Conservation (phyloP, 1,140 invertebrate species). For the Eriosoma lanigerum region DNA sequence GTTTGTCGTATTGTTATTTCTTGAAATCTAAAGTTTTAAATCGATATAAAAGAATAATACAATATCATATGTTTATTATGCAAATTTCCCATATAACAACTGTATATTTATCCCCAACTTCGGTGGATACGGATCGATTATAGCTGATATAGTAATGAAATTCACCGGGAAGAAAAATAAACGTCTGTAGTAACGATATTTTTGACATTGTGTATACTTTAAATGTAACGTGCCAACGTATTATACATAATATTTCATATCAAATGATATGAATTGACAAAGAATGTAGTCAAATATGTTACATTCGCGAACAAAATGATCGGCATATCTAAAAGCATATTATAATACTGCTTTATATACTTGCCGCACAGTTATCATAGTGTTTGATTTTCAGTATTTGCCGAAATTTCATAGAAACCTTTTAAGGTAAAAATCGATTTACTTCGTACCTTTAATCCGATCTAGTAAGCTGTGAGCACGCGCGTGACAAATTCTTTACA, state of each 20-base stretch:
- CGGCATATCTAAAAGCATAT: slow-evolving; percentile 18
- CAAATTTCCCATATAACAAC: not conserved
- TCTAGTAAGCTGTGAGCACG: slow-evolving; percentile 20
- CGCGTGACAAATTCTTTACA: slow-evolving; percentile 38
- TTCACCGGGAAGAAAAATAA: not conserved
- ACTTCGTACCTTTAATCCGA: slow-evolving; percentile 42
- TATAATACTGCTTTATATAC: not conserved
- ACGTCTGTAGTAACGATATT: not conserved
- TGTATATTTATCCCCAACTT: not conserved
- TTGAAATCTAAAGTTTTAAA: slow-evolving; percentile 9
- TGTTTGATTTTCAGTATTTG: slow-evolving; percentile 28
- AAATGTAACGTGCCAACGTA: not conserved
- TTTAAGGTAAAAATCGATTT: slow-evolving; percentile 9
- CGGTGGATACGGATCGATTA: not conserved
- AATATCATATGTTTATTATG: not conserved
- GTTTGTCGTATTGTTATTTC: slow-evolving; percentile 11
- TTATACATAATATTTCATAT: not conserved
- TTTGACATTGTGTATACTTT: not conserved
- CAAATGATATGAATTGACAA: not conserved
- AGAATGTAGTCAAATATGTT: not conserved
- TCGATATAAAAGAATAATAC: slow-evolving; percentile 21
- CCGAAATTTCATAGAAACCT: not conserved
- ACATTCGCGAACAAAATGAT: not conserved
- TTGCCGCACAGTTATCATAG: not conserved
- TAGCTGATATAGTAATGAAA: not conserved